Evolutionary conservation across 1,140 invertebrate species (phyloP), one percentile per base, ranked within the genome.

Genomic region (Augochlora pura): DNA sequence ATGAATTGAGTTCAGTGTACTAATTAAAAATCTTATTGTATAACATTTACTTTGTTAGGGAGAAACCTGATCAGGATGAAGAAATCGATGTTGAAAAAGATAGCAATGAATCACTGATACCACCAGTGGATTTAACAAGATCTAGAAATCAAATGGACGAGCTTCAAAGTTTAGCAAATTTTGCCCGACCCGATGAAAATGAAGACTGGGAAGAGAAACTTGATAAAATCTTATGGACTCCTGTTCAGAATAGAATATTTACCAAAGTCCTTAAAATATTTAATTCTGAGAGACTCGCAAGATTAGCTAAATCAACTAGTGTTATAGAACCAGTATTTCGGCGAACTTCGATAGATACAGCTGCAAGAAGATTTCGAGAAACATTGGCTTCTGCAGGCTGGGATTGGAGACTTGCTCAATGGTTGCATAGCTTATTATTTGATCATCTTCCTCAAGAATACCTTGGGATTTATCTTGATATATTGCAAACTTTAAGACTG

Each of bases 381-480:
- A 93, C 95, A n/a, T 89, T 97, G 71, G 95, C 95, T 1, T 94
- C 94, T 8, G 93, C 96, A 16, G 91, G 92, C 10, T 97, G 97
- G 96, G 96, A 97, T 83, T 88, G 94, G 12, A 94, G 95, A 64
- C 89, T 97, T 18, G 94, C 95, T 5, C 96, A 97, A 80, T 98
- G 97, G 97, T 90, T 98, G 52, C 97, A 98, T 88, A 92, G 93
- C 62, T 90, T 96, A 14, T 89, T 98, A 8, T 93, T 97, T 73
- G 96, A 97, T 62, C 92, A 96, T 86, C 91, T 97, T 14, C 94
- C 96, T 1, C 91, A 94, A 12, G 92, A 94, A n/a, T 96, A 96
- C 88, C 91, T 98, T 70, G 94, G 95, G 7, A 94, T 95, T 23
- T 98, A 98, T 91, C 90, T 98, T 4, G 97, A 98, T 88, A 95